Evolutionary conservation across 2,888 invertebrate genomes (phyloP), one percentile per base, ranked within the genome.

Genomic region (Mythimna ferrago): DNA sequence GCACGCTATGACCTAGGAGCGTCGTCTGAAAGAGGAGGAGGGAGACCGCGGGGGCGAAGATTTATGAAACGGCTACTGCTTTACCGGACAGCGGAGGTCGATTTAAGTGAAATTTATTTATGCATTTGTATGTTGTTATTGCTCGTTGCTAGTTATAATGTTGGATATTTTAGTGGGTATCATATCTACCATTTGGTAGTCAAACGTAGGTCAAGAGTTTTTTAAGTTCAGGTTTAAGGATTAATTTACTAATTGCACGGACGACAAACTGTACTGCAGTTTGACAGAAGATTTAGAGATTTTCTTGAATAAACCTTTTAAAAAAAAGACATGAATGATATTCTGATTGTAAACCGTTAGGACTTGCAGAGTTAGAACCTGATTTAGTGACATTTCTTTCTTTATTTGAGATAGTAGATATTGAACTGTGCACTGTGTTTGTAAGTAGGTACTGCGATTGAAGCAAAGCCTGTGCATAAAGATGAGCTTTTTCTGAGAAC

Each of bases 1-100:
- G 71, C 79, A 73, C 74, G 81, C 64, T 73, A 76, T 86, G 86
- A 84, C 87, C 81, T 86, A 86, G 85, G 82, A 77, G 60, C 81
- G 77, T 81, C 81, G 82, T 65, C 79, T 66, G 71, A 73, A 74
- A 62, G 62, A 61, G 48, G 48, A 48, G 48, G 48, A 19, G 16
- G 48, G 48, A 66, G 66, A 70, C 65, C n/a, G 85, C 91, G 93
- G 92, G 91, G 93, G 93, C 93, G 93, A 87, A 92, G 94, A 94
- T 94, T 94, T 94, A 94, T 94, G 86, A 88, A 91, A 91, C 88
- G 84, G 92, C 94, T 92, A 92, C 93, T 89, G 93, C 91, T 89
- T 91, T 89, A 88, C 86, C 86, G 84, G 82, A 81, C 78, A 76
- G 79, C 79, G 80, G 84, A 87, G 83, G 86, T 86, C 87, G 86